Evolutionary conservation across 1,140 invertebrate species (phyloP).

Genomic region (Drosophila aff.): DNA sequence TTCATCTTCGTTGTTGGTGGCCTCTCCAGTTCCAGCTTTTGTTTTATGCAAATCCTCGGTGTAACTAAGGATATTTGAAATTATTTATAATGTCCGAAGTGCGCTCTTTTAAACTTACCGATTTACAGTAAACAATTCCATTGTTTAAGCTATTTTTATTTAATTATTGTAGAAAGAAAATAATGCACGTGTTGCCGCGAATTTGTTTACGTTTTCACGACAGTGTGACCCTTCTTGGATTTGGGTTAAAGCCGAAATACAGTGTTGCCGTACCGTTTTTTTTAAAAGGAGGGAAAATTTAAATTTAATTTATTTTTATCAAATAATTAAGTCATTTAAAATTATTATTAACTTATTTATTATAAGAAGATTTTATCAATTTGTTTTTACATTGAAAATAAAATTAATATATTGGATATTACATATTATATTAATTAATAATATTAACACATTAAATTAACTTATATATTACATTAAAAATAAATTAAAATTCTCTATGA

Average conservation of each 20-base stretch:
- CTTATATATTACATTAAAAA: background rate
- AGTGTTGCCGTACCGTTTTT: conserved; percentile 8
- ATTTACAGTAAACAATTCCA: conserved; percentile 84
- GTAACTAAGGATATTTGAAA: conserved; percentile 25
- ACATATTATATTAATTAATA: too few relatives aligned
- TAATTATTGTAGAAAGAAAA: conserved; percentile 12
- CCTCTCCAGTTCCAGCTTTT: conserved; percentile 14
- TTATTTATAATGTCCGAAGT: background rate
- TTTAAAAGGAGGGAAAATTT: background rate
- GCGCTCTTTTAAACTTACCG: conserved; percentile 43
- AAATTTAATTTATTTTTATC: background rate
- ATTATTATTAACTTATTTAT: background rate
- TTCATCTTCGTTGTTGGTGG: conserved; percentile 85
- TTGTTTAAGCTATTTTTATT: conserved; percentile 34
- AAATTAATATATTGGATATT: too few relatives aligned
- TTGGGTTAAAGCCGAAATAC: background rate
- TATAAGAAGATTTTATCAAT: too few relatives aligned
- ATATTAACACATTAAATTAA: background rate
- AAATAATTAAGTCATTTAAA: too few relatives aligned
- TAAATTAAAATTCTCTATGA: background rate
- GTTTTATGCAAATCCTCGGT: conserved; percentile 43
- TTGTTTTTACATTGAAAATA: too few relatives aligned
- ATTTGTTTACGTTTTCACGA: conserved; percentile 66
- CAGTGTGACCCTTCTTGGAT: conserved; percentile 22
- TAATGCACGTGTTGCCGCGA: conserved; percentile 58